Base-by-base conservation (phyloP, 2,888 invertebrate species). In the Choristoneura rosaceana region DNA sequence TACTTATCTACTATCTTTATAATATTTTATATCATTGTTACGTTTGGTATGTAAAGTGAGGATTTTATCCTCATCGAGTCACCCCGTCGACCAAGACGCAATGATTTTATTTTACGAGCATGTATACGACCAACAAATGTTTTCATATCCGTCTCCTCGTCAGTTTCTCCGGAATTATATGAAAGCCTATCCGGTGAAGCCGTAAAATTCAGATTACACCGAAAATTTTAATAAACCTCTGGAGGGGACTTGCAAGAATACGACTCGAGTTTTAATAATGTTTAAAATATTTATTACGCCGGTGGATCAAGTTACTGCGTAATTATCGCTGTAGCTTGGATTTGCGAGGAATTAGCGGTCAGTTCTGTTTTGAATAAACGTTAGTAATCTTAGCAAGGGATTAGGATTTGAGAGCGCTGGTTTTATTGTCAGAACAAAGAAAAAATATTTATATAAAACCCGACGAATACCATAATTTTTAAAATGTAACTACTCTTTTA, bases 141-240 rank as follows among this genome's bases (percentile, higher is more conserved):
- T 82, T 83, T 78, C 78, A 77, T 81, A 84, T 83, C 81, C 81
- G 79, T 82, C 80, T 81, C 79, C 78, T 78, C 80, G 79, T 82
- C 81, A 82, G 80, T 83, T 80, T 83, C 77, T 75, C 76, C 74
- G 76, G 79, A 83, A 86, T 85, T 84, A 86, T 80, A 82, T 78
- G 80, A 79, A 80, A 80, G 79, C 78, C 78, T 84, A 82, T 81
- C 78, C 80, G 73, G 78, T 70, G 69, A 70, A 70, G 78, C 79
- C 84, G 80, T 87, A 85, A 87, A 87, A 84, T 80, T 82, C 80
- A 82, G 82, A 87, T 86, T 84, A 84, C 82, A 82, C 73, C 76
- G 81, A 79, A 82, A 85, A 85, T 86, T 86, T 86, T 86, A 86
- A 87, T 87, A 85, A 84, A 81, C 79, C 74, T 74, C 71, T 73